phyloP scores from a whole-genome alignment of 2,888 invertebrate species.

The Zootermopsis nevadensis region DNA sequence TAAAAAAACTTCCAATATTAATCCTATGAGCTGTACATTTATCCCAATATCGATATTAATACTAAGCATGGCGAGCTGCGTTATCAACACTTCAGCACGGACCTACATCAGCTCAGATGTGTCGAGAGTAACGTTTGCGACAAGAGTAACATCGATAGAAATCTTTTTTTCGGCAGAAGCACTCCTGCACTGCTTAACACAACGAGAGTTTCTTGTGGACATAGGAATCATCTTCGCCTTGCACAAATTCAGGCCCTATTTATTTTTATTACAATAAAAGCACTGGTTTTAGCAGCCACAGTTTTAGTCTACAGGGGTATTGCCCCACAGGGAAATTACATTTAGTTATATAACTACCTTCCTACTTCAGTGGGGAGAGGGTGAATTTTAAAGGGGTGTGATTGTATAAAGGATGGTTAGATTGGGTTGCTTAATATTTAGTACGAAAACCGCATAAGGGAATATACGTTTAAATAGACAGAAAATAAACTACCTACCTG shows the following conservation, averaged over 20 bases:
- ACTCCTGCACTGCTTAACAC: not conserved
- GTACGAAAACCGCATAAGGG: not conserved
- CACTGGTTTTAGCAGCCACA: conserved; percentile 45
- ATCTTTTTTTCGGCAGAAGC: not conserved
- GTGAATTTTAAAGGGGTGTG: not conserved
- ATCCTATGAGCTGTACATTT: no score
- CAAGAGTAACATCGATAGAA: conserved; percentile 5
- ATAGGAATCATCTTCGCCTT: not conserved
- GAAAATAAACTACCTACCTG: not conserved
- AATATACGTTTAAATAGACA: not conserved
- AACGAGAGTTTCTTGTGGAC: not conserved
- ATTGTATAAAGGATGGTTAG: not conserved
- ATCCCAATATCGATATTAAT: no score
- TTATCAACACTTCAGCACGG: not conserved
- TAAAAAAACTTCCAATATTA: no score
- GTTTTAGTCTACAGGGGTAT: conserved; percentile 32
- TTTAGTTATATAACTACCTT: conserved; percentile 28
- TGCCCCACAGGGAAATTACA: conserved; percentile 49
- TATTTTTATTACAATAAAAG: conserved; percentile 44
- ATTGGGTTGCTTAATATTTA: conserved; percentile 14
- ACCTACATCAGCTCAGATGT: not conserved
- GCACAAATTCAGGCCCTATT: not conserved
- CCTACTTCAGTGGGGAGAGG: not conserved
- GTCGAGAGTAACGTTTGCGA: conserved; percentile 1
- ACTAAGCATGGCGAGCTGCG: not conserved